These are phyloP conservation scores for Copidosoma floridanum DNA, from an alignment of 1,140 invertebrate species.

Conservation along the genomic window DNA sequence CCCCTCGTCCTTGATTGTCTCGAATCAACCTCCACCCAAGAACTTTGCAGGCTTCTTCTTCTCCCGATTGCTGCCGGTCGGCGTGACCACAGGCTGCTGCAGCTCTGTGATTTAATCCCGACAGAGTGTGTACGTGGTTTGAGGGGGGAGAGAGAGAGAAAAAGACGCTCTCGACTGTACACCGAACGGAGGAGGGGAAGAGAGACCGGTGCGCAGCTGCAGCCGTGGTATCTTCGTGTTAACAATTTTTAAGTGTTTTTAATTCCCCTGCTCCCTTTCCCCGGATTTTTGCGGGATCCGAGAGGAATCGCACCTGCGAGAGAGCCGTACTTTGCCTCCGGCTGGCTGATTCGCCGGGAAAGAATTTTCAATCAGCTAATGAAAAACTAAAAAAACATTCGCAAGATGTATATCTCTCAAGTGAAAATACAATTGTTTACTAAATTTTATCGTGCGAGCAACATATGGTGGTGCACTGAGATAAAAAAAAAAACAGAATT, in stretches of 20 bases:
- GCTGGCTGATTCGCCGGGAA: no score
- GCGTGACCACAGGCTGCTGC: background rate
- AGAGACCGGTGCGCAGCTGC: no score
- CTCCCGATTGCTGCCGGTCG: background rate
- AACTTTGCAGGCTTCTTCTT: conserved; percentile 28
- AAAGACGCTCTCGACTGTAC: background rate
- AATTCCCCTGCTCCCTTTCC: background rate
- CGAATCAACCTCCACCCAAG: conserved; percentile 9
- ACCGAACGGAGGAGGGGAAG: no score
- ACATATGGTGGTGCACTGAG: no score
- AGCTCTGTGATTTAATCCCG: conserved; percentile 24
- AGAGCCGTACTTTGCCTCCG: no score
- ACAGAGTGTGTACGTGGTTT: background rate
- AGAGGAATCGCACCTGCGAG: background rate
- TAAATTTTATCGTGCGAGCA: no score
- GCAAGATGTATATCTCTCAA: no score
- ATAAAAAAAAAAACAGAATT: no score
- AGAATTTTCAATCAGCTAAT: no score
- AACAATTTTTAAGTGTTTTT: conserved; percentile 15
- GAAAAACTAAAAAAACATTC: no score
- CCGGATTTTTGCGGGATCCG: background rate
- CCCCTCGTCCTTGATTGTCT: conserved; percentile 21
- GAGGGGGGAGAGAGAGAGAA: background rate
- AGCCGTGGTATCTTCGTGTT: background rate
- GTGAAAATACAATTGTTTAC: no score